phyloP scores from a whole-genome alignment of 2,888 invertebrate genomes.

The Hirudinaria manillensis region DNA sequence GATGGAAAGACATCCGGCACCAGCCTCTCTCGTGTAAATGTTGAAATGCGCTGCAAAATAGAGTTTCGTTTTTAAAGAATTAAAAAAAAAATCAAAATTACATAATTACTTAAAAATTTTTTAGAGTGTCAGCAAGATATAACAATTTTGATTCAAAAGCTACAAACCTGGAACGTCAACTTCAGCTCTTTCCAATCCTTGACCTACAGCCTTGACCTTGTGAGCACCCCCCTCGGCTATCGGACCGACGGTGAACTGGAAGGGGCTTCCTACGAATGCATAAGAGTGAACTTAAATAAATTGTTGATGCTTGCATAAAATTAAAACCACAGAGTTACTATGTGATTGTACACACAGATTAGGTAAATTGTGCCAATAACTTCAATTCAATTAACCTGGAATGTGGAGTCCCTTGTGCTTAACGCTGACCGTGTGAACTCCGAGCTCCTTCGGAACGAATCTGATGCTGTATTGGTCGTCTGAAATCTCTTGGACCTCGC shows the following conservation, averaged over 20 bases:
- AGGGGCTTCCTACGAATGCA: constrained; percentile 72
- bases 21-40: constrained; percentile 95
- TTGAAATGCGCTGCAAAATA: constrained; percentile 61
- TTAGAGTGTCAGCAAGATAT: background rate
- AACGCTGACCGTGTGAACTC: constrained; percentile 90
- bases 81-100: background rate
- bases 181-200: constrained; percentile 83
- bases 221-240: constrained; percentile 86
- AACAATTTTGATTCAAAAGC: background rate
- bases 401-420: constrained; percentile 94
- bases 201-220: constrained; percentile 90
- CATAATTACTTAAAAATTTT: background rate
- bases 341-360: background rate
- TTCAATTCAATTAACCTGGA: constrained; percentile 62
- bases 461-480: constrained; percentile 51
- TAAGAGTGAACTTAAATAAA: background rate
- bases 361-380: background rate
- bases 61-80: background rate
- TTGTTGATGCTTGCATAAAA: background rate
- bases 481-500: constrained; percentile 65
- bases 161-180: constrained; percentile 74
- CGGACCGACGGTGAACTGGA: constrained; percentile 98
- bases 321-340: background rate
- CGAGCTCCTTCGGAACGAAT: constrained; percentile 68
- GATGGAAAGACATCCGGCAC: constrained; percentile 84